Evolutionary conservation across 2,113 vertebrate species (phyloP), one percentile per base, ranked within the genome.

Genomic region (Campylomormyrus numenius): DNA sequence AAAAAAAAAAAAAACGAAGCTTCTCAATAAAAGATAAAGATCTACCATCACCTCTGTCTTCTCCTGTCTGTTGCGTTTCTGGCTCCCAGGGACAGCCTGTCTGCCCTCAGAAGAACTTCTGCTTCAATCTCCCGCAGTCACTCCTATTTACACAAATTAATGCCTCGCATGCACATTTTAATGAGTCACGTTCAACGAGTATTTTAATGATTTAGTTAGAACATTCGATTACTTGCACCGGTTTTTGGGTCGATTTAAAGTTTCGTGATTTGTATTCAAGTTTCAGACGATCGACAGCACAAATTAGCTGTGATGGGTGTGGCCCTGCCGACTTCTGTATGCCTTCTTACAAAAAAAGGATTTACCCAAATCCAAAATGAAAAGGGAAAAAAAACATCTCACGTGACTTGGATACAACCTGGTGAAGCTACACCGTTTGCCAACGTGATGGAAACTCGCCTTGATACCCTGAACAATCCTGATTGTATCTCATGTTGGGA

Each of bases 1-100:
- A 4, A 66, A 66, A 66, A 62, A 56, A 48, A 49, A 56, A 66
- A 70, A 80, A 39, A 39, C 31, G 15, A 19, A 80, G 35, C 15
- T 39, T 80, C 35, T 80, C 74, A 80, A 42, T 80, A 80, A 80
- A 80, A 80, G 74, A 80, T 80, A 80, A 80, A 17, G 74, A 80
- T 80, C 74, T 80, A 42, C 74, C 74, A 21, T 80, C 74, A 42
- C 31, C 74, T 80, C 74, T 17, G 31, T 80, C 17, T 80, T 80
- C 74, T 77, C 35, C 70, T 17, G 74, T 35, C 35, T 80, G 74
- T 15, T 80, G 74, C 74, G 3, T 42, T 80, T 80, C 31, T 80
- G 74, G 17, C 74, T 80, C 74, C 74, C 74, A 19, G 74, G 35
- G 74, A 80, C 74, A 80, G 74, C 1, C 74, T 80, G 74, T 80